Conservation (phyloP, 2,797 vertebrate genomes). For the Falco berigora region DNA sequence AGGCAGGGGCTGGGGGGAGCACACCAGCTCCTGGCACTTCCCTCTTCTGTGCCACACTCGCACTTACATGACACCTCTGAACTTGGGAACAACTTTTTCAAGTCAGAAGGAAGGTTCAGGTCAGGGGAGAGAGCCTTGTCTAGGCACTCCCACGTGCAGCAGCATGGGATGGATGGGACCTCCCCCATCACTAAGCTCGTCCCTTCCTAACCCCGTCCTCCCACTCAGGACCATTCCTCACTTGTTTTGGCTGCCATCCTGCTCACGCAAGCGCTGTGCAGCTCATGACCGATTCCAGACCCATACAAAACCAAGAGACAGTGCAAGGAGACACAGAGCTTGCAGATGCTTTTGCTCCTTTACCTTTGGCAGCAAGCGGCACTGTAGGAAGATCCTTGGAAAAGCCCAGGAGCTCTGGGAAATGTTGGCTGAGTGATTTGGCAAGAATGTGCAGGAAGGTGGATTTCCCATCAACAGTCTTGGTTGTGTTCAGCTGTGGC, state of each 20-base stretch:
- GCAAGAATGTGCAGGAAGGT: conserved; percentile 98
- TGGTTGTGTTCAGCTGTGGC: conserved; percentile 91
- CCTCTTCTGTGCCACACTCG: neutral
- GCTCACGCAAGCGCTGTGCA: neutral
- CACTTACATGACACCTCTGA: neutral
- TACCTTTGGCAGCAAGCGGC: conserved; percentile 96
- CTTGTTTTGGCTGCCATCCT: neutral
- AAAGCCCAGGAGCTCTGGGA: conserved; percentile 94
- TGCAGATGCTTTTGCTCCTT: neutral
- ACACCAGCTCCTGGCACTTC: neutral
- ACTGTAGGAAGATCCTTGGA: conserved; percentile 92
- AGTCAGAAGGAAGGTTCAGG: neutral
- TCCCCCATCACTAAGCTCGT: neutral
- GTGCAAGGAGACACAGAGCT: accelerated
- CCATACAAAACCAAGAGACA: neutral
- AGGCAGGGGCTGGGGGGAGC: neutral
- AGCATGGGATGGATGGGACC: neutral
- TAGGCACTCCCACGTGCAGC: accelerated
- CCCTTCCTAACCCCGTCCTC: neutral
- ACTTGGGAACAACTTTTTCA: neutral
- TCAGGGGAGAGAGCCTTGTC: neutral
- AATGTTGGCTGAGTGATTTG: conserved; percentile 97
- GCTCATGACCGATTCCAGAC: neutral
- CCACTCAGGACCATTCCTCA: neutral
- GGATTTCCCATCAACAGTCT: conserved; percentile 96